These are phyloP conservation scores for Bombus waltoni DNA, from an alignment of 1,140 invertebrate species.

Conservation along the genomic window DNA sequence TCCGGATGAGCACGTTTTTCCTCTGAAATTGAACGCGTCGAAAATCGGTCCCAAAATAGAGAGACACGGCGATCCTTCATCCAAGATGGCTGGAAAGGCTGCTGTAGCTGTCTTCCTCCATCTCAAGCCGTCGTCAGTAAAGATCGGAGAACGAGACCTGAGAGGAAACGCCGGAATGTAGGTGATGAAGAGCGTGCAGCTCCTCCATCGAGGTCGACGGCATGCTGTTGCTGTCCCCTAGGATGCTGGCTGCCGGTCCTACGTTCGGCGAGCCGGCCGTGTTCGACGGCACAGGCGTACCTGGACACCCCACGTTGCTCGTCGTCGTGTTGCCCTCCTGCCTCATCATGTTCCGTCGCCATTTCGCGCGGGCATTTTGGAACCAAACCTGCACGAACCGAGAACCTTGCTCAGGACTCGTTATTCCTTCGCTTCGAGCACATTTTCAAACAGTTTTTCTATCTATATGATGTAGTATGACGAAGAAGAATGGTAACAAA, in stretches of 20 bases:
- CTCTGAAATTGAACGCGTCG: not conserved
- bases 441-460: not conserved
- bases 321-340: slow-evolving; percentile 84
- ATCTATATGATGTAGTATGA: not conserved
- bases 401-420: not conserved
- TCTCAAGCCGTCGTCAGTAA: slow-evolving; percentile 78
- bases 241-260: slow-evolving; percentile 74
- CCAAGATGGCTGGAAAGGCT: slow-evolving; percentile 68
- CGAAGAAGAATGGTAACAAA: not conserved
- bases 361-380: slow-evolving; percentile 98
- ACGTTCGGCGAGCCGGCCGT: slow-evolving; percentile 78
- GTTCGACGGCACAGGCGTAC: slow-evolving; percentile 79
- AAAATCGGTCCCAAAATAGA: slow-evolving; percentile 4
- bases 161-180: slow-evolving; percentile 80
- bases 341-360: slow-evolving; percentile 92
- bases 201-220: slow-evolving; percentile 81
- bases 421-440: not conserved
- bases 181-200: slow-evolving; percentile 81
- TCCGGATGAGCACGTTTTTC: not conserved
- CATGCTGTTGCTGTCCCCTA: slow-evolving; percentile 81
- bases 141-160: slow-evolving; percentile 82
- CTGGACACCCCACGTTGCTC: slow-evolving; percentile 78
- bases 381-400: slow-evolving; percentile 93
- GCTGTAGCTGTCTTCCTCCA: slow-evolving; percentile 69
- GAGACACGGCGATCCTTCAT: slow-evolving; percentile 51